phyloP scores from a whole-genome alignment of 2,113 vertebrate species.

The Dascyllus trimaculatus region DNA sequence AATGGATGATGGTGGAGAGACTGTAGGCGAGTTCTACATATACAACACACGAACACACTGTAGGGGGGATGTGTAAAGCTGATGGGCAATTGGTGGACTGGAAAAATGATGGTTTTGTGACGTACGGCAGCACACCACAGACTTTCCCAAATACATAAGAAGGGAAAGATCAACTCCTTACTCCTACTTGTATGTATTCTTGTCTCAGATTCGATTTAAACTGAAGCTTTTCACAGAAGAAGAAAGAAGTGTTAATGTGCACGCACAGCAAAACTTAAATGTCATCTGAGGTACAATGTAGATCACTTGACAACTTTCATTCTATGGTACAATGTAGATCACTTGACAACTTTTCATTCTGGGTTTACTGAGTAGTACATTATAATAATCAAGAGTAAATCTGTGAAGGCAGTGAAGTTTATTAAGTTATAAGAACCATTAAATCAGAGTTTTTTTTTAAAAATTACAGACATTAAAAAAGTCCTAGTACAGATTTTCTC shows the following conservation, averaged over 20 bases:
- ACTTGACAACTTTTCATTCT: no score
- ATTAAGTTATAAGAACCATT: no score
- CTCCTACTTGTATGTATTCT: conserved; percentile 22
- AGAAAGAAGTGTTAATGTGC: neutral
- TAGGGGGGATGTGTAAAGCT: neutral
- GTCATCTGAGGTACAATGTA: no score
- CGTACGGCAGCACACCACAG: conserved; percentile 52
- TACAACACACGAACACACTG: neutral
- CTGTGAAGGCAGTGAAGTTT: no score
- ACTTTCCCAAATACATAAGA: conserved; percentile 42
- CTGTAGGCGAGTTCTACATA: conserved; percentile 42
- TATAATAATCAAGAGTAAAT: no score
- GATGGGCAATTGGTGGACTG: conserved; percentile 55
- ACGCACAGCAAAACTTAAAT: neutral
- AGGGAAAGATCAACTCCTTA: conserved; percentile 21
- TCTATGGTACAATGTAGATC: no score
- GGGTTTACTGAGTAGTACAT: no score
- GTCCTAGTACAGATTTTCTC: no score
- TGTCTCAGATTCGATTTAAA: neutral
- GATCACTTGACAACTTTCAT: no score
- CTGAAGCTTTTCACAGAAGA: neutral
- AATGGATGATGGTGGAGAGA: conserved; percentile 57
- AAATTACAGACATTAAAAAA: no score
- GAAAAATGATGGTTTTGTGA: conserved; percentile 60
- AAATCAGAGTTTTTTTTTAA: no score